phyloP scores from a whole-genome alignment of 2,113 vertebrate species.

The Taurulus bubalis region DNA sequence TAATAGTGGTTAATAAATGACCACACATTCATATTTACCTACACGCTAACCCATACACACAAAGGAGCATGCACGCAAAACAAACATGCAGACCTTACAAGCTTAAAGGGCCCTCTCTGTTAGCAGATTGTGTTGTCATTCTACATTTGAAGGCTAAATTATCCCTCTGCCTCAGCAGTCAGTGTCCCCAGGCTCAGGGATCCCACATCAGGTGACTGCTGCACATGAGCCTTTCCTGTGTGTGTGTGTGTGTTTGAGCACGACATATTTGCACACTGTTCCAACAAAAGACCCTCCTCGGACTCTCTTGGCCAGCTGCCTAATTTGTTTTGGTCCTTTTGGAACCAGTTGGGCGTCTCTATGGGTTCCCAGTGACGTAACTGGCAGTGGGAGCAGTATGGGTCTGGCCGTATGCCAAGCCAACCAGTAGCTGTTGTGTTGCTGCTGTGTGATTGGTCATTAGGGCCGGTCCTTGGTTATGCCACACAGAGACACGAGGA shows the following conservation, averaged over 20 bases:
- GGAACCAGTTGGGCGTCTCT: conserved; percentile 73
- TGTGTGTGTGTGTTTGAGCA: not conserved
- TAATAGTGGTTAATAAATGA: not conserved
- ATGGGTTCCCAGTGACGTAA: conserved; percentile 79
- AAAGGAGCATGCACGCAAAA: not conserved
- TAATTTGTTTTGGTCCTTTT: conserved; percentile 83
- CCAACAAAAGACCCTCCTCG: conserved; percentile 72
- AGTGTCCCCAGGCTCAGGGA: conserved; percentile 1
- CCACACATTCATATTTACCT: not conserved
- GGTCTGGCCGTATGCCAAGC: conserved; percentile 76
- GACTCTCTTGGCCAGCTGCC: conserved; percentile 78
- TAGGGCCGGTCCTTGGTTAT: conserved; percentile 33
- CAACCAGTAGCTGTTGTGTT: conserved; percentile 76
- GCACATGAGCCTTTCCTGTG: conserved; percentile 13
- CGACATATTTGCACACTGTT: conserved; percentile 22
- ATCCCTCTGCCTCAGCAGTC: conserved; percentile 16
- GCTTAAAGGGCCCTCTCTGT: not conserved
- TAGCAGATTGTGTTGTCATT: conserved; percentile 14
- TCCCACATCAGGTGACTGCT: conserved; percentile 40
- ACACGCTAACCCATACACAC: not conserved
- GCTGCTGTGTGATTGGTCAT: conserved; percentile 77
- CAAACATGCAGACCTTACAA: not conserved
- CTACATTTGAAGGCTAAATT: conserved; percentile 37
- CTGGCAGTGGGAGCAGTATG: conserved; percentile 63
- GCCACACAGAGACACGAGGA: conserved; percentile 27